Evolutionary conservation across 2,888 invertebrate genomes (phyloP), one percentile per base, ranked within the genome.

Genomic region (Parascotia fuliginaria): DNA sequence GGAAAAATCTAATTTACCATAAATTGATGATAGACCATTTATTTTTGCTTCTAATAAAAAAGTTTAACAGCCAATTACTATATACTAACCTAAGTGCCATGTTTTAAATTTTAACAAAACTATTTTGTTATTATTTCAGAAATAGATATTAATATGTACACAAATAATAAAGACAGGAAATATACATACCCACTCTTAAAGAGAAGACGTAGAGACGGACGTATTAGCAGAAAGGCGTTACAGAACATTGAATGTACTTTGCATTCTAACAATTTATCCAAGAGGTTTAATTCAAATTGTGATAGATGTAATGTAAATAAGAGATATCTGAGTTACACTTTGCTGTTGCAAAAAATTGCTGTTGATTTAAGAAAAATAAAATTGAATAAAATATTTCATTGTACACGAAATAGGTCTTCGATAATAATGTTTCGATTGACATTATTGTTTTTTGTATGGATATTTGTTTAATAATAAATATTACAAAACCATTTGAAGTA

Each of bases 1-100:
- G 42, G 70, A 78, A 33, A 74, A 59, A 19, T 31, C 57, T 34
- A 38, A 22, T 38, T 13, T 15, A 32, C 28, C 42, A 3, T 43
- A 47, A 63, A 63, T 14, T 47, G 44, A 47, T 42, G 53, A 59
- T 43, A 7, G 7, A 24, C 7, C 40, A 33, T 4, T 37, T 37
- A 9, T 3, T 24, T 36, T 37, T 37, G 12, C 12, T 12, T 22
- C 4, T 37, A 4, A 29, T 9, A 19, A 15, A 16, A 27, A 15
- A 12, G 39, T 16, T 32, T 13, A 9, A 39, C 19, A 11, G 11
- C 7, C 12, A 16, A 36, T 33, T 32, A 14, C 2, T 32, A 14
- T 12, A 1, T n/a, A 7, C 3, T 15, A 15, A 14, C 2, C 3
- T 15, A 3, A 3, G 15, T 16, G 3, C 22, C 11, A 16, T 4